Conservation (phyloP, 2,113 vertebrate species). For the Symphodus melops region DNA sequence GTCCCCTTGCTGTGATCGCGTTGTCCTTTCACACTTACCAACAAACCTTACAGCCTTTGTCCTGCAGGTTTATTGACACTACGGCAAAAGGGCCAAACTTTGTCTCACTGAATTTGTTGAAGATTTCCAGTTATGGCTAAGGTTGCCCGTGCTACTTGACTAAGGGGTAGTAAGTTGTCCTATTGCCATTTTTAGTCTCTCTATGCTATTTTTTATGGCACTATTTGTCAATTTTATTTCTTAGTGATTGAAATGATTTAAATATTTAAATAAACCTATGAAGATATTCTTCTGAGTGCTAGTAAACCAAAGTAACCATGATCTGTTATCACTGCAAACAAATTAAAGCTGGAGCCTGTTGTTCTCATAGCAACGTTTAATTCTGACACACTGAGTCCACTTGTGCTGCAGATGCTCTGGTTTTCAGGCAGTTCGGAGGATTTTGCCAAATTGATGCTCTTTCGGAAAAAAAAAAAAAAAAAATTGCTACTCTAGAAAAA, state of each 20-base stretch:
- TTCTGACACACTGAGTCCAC: slow-evolving; percentile 1
- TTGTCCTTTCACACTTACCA: slow-evolving; percentile 53
- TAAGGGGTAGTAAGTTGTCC: neutral
- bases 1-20: slow-evolving; percentile 58
- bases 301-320: slow-evolving; percentile 4
- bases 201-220: too few species aligned
- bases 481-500: neutral
- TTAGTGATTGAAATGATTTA: neutral
- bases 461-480: too few species aligned
- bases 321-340: too few species aligned
- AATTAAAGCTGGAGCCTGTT: neutral
- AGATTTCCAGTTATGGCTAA: slow-evolving; percentile 20
- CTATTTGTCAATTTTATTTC: neutral
- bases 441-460: neutral
- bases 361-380: slow-evolving; percentile 8
- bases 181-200: too few species aligned
- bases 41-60: slow-evolving; percentile 51
- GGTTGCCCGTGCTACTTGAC: slow-evolving; percentile 13
- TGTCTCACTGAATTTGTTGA: slow-evolving; percentile 18
- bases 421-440: slow-evolving; percentile 5
- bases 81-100: slow-evolving; percentile 24
- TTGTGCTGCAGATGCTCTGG: slow-evolving; percentile 1
- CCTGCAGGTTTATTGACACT: slow-evolving; percentile 32
- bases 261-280: neutral
- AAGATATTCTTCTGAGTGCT: neutral